Base-by-base conservation (phyloP, 2,113 vertebrate species). In the Junco hyemalis region DNA sequence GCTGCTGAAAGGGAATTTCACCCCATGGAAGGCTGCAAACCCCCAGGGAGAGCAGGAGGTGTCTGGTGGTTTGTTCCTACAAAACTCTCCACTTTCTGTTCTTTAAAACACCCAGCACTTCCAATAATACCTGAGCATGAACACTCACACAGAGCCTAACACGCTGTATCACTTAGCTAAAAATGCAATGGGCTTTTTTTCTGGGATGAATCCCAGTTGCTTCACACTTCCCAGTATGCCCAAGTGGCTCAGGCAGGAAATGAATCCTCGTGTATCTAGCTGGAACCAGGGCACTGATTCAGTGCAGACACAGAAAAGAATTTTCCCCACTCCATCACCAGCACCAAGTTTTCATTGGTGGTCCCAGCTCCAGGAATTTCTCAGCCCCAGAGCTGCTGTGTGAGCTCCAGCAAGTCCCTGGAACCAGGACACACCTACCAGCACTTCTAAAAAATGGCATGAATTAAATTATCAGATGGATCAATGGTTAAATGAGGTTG, bases 211-310 rank as follows among this genome's bases (percentile, higher is more conserved):
- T 95, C 94, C 92, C 94, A 96, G 72, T 90, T 78, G 85, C 61
- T 96, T 93, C 93, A 96, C 92, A 68, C 92, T 91, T 96, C 96
- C 92, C 95, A 92, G 87, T 51, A 24, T 96, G 92, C 85, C 86
- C 90, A 29, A 73, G 68, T 14, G 26, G 70, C 74, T 85, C 81
- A 90, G 87, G 94, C 95, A 96, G 95, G 96, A 97, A 97, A 96
- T 97, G 90, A 96, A 93, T 53, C 47, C 94, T 65, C 61, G 22
- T 74, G 28, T 83, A 96, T 96, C 94, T 90, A 20, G 24, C 64
- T 80, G 88, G 91, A 95, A 95, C 51, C 78, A 86, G 86, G 94
- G 95, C 94, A 95, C 82, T 71, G 95, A 88, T 95, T 96, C 93
- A 97, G 92, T 45, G 60, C 93, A 95, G 81, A 88, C 90, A 90